A percentile compares a stretch with the other conserved stretches of the same genome.
These are phyloP conservation scores for Aplodontia rufa DNA, from an alignment of 2,113 vertebrate species.

Conservation along the genomic window DNA sequence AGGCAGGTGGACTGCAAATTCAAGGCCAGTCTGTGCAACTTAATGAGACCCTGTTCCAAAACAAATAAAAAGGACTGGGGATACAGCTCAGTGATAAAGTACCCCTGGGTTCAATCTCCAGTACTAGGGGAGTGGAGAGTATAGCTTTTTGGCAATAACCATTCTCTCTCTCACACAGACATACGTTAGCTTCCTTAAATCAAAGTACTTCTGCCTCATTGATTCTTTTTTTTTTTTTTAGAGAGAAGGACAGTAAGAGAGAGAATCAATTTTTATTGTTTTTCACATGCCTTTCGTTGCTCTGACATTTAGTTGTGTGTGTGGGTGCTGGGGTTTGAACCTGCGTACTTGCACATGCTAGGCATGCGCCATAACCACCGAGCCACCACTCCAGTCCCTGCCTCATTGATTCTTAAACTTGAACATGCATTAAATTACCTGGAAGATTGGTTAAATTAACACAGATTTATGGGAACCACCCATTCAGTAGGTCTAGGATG, in stretches of 20 bases:
- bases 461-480: background rate
- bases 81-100: background rate
- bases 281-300: too few relatives aligned
- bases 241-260: too few relatives aligned
- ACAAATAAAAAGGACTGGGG: background rate
- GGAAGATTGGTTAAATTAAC: background rate
- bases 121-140: too few relatives aligned
- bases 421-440: background rate
- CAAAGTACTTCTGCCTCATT: background rate
- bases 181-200: background rate
- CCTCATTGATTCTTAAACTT: background rate
- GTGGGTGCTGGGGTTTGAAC: too few relatives aligned
- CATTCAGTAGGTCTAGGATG: background rate
- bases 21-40: background rate
- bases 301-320: too few relatives aligned
- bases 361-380: too few relatives aligned
- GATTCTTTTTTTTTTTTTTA: background rate
- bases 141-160: too few relatives aligned
- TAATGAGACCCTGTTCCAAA: background rate
- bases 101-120: background rate
- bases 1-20: background rate
- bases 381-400: background rate
- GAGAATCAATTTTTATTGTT: too few relatives aligned
- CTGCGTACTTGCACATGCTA: too few relatives aligned
- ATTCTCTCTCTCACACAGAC: background rate